A percentile compares a stretch with the other conserved stretches of the same genome.
These are phyloP conservation scores for Frankliniella fusca DNA, from an alignment of 2,888 invertebrate species.

Conservation along the genomic window DNA sequence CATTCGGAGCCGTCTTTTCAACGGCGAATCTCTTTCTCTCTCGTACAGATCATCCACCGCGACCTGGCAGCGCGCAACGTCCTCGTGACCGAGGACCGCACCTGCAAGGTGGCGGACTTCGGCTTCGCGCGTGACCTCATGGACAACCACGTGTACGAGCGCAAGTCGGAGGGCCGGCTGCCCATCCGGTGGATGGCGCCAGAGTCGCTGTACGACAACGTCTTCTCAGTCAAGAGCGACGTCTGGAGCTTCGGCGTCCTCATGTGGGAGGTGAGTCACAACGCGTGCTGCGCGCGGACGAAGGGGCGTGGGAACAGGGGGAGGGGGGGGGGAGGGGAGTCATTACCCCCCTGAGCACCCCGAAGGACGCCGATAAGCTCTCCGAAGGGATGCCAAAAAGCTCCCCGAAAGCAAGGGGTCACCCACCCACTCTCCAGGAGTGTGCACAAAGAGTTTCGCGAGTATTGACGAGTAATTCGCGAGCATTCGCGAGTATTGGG, in stretches of 20 bases:
- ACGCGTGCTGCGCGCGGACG: slow-evolving; percentile 50
- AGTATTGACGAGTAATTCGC: no score
- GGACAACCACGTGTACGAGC: slow-evolving; percentile 81
- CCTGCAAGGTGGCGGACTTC: slow-evolving; percentile 90
- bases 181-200: slow-evolving; percentile 94
- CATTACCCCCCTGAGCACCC: no score
- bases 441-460: no score
- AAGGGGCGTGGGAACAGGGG: no score
- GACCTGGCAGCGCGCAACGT: slow-evolving; percentile 38
- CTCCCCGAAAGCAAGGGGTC: no score
- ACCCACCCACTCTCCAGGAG: no score
- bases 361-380: no score
- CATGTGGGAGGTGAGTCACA: slow-evolving; percentile 60
- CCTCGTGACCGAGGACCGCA: slow-evolving; percentile 66
- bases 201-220: slow-evolving; percentile 88
- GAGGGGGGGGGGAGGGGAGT: no score
- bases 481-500: no score
- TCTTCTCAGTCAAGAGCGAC: slow-evolving; percentile 90
- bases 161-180: slow-evolving; percentile 76
- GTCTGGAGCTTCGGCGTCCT: slow-evolving; percentile 95
- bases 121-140: slow-evolving; percentile 88
- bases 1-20: not conserved
- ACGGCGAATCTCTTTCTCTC: not conserved
- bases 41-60: slow-evolving; percentile 63
- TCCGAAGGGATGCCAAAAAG: no score